A percentile compares a stretch with the other conserved stretches of the same genome.
These are phyloP conservation scores for Sylvicapra grimmia DNA, from an alignment of 2,113 vertebrate species.

Conservation along the genomic window DNA sequence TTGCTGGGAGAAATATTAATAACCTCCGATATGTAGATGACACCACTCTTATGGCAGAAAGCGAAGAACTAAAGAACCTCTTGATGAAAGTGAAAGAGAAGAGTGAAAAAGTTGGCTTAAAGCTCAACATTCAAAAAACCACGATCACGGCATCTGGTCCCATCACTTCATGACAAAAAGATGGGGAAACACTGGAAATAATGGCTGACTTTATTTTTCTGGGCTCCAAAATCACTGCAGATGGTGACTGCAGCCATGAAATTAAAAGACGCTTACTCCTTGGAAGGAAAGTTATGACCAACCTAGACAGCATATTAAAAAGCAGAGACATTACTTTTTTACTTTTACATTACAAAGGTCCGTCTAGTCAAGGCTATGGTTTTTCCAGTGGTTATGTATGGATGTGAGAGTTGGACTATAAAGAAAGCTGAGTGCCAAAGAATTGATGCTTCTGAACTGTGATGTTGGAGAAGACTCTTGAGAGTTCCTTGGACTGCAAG, in stretches of 20 bases:
- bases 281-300: not conserved
- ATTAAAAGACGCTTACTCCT: not conserved
- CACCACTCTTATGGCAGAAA: not conserved
- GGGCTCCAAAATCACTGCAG: not conserved
- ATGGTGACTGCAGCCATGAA: not conserved
- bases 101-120: not conserved
- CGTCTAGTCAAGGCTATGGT: not conserved
- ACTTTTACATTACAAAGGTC: not conserved
- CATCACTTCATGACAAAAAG: not conserved
- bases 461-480: not conserved
- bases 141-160: not conserved
- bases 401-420: not conserved
- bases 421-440: not conserved
- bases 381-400: not conserved
- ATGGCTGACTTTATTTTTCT: not conserved
- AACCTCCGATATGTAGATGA: not conserved
- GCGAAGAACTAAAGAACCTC: not conserved
- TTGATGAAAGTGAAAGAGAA: not conserved
- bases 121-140: not conserved
- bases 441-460: not conserved
- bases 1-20: rapidly evolving
- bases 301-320: not conserved
- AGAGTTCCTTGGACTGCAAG: not conserved
- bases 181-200: not conserved
- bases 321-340: not conserved